Base-by-base conservation (phyloP, 2,888 invertebrate genomes). In the Odiellus spinosus region DNA sequence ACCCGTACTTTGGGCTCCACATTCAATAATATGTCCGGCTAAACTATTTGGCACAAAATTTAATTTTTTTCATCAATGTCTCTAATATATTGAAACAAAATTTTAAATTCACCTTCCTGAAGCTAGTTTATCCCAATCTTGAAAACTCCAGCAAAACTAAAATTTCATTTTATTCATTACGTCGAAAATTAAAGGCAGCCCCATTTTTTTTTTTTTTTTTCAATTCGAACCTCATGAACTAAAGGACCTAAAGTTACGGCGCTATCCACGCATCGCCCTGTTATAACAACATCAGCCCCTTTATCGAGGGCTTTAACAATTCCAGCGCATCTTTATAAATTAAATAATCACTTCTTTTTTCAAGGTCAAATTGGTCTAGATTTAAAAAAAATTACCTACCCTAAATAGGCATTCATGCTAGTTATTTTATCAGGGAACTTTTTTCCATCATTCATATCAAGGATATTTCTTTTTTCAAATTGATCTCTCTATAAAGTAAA, bases 21-120 rank as follows among this genome's bases (percentile, higher is more conserved):
- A 71, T 57, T 71, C 71, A 32, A 71, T 62, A 43, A 71, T 59
- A 57, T 71, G 71, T 17, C 71, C 71, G 33, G 70, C 71, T 46
- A 71, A 57, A 55, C 70, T 67, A 50, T 42, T 41, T 40, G 19
- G 1, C 10, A 12, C 12, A 15, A 2, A 39, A 39, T 14, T 15
- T 14, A 39, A 1, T 14, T 14, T 12, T n/a, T n/a, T n/a, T n/a
- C n/a, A n/a, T n/a, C n/a, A n/a, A n/a, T n/a, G n/a, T n/a, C n/a
- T n/a, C n/a, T n/a, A n/a, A n/a, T n/a, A n/a, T n/a, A n/a, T n/a
- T n/a, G n/a, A n/a, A n/a, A n/a, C n/a, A 12, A 48, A 42, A 34
- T 14, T 18, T 34, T 36, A 34, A 44, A 45, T 21, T 43, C 48
- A 66, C 66, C 67, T 68, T 46, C 68, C 71, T 49, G 63, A 58